Evolutionary conservation across 2,797 vertebrate species (phyloP), one percentile per base, ranked within the genome.

Genomic region (Pipistrellus pygmaeus): DNA sequence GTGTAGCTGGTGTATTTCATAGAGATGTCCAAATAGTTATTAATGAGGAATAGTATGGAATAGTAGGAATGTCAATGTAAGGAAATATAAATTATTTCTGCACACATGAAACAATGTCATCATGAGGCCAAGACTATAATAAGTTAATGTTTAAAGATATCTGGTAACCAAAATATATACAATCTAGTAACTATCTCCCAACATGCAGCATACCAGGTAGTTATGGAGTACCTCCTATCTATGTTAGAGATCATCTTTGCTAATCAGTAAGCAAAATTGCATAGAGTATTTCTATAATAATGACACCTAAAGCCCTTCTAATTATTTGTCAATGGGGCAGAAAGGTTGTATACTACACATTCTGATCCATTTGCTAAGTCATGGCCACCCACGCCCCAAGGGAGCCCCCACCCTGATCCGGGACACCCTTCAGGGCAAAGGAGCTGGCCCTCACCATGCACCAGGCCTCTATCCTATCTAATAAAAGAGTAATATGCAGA

Each of bases 191-290:
- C n/a, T 73, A 4, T 46, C 35, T 94, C 44, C 23, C 7, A 20
- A 86, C 95, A 90, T 86, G 57, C 23, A 81, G 82, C 48, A 38
- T 68, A 55, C n/a, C n/a, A 62, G 13, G 46, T 84, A 82, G 12
- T 55, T 35, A 87, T 14, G 69, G 21, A 80, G 21, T 27, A 60
- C 73, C 82, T 72, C 53, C 80, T 35, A 60, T 2, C 41, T 76
- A 18, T 30, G 21, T 60, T 44, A 64, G 32, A 93, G 82, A 85
- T 64, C n/a, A 94, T 46, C n/a, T 72, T 23, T 88, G 60, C 46
- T 93, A 11, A 84, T 30, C 48, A 72, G n/a, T 38, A 91, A 85
- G 20, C 30, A 83, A 81, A 94, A 84, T 0, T 96, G 57, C 30
- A 55, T 8, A 17, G n/a, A 57, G 3, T 48, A 84, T 62, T 41